Conservation (phyloP, 2,113 vertebrate species). For the Bubo scandiacus region DNA sequence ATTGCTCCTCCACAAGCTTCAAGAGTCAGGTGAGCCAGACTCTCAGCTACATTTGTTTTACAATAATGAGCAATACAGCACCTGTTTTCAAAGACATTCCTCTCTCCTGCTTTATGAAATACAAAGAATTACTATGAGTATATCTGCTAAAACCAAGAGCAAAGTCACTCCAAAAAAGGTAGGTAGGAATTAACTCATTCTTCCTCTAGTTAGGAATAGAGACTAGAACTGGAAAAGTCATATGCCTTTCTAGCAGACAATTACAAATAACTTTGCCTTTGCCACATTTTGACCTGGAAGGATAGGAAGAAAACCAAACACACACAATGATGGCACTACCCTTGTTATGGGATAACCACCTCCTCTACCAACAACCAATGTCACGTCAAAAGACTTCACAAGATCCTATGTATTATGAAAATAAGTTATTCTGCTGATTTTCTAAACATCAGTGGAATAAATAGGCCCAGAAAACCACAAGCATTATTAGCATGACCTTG, state of each 20-base stretch:
- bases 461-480: background rate
- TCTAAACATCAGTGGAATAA: background rate
- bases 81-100: background rate
- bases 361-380: background rate
- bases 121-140: background rate
- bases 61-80: background rate
- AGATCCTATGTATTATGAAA: background rate
- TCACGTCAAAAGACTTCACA: no score
- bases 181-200: background rate
- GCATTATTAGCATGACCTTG: no score
- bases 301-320: background rate
- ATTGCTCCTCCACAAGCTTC: background rate
- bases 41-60: background rate
- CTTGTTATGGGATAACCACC: background rate
- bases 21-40: no score
- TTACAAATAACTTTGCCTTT: background rate
- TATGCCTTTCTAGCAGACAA: background rate
- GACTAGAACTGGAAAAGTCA: background rate
- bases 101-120: background rate
- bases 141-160: background rate
- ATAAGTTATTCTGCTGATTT: background rate
- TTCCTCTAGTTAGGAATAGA: background rate
- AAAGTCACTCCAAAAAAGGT: background rate
- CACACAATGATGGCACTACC: background rate
- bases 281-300: background rate